phyloP scores from a whole-genome alignment of 2,113 vertebrate genomes.

The Gopherus evgoodei region DNA sequence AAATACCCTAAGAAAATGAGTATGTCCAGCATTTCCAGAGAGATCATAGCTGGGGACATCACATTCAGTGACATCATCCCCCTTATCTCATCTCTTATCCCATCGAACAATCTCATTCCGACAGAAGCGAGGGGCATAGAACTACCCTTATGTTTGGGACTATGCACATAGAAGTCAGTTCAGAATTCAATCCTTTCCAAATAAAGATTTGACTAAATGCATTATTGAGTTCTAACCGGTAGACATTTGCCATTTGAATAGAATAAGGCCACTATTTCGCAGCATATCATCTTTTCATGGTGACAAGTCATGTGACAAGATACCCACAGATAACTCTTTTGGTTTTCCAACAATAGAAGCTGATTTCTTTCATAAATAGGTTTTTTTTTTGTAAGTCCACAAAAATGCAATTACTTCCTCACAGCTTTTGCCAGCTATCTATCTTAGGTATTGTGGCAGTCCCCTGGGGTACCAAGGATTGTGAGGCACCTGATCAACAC shows the following conservation, averaged over 20 bases:
- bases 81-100: fast-evolving
- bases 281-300: fast-evolving
- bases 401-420: not conserved
- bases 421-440: not conserved
- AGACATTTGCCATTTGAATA: not conserved
- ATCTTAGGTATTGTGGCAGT: not conserved
- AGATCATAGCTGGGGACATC: not conserved
- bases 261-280: not conserved
- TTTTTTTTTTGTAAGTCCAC: not conserved
- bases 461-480: not conserved
- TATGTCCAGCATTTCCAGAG: not conserved
- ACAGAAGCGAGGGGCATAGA: fast-evolving
- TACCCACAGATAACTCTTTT: not conserved
- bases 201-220: fast-evolving
- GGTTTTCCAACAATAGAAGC: not conserved
- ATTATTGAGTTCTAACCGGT: not conserved
- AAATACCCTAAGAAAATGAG: not conserved
- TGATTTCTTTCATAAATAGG: not conserved
- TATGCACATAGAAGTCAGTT: not conserved
- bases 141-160: not conserved
- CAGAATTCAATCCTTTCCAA: fast-evolving
- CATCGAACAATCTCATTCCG: not conserved
- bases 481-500: not conserved
- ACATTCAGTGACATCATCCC: not conserved
- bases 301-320: fast-evolving